phyloP scores from a whole-genome alignment of 2,888 invertebrate genomes.

The Drosophila phalerata region DNA sequence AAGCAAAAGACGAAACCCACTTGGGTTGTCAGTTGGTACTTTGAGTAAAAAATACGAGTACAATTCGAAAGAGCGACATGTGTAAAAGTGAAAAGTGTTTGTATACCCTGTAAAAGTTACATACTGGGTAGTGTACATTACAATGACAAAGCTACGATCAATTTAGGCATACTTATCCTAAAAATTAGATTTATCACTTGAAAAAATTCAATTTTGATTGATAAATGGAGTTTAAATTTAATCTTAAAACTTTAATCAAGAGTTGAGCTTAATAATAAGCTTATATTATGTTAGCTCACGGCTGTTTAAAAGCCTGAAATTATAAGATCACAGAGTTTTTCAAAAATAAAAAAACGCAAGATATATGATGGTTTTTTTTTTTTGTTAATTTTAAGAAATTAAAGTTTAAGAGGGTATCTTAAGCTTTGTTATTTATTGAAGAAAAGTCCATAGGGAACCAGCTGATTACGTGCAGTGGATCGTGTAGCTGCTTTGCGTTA shows the following conservation, averaged over 20 bases:
- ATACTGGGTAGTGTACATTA: neutral
- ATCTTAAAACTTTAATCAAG: neutral
- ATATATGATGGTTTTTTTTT: too few relatives aligned
- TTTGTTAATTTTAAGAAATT: too few relatives aligned
- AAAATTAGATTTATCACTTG: neutral
- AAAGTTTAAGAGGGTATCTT: neutral
- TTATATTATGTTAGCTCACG: neutral
- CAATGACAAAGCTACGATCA: neutral
- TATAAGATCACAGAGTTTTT: too few relatives aligned
- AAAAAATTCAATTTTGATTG: neutral
- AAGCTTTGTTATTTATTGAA: neutral
- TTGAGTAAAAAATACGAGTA: conserved; percentile 2
- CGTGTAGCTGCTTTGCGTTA: conserved; percentile 1
- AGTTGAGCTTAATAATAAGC: neutral
- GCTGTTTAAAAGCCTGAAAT: neutral
- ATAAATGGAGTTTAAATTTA: neutral
- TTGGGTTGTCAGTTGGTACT: conserved; percentile 19
- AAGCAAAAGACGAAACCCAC: conserved; percentile 32
- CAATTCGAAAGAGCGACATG: conserved; percentile 19
- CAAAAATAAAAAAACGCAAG: too few relatives aligned
- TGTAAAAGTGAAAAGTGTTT: conserved; percentile 57
- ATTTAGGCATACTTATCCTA: neutral
- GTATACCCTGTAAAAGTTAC: conserved; percentile 34
- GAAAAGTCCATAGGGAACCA: neutral
- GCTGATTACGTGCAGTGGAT: conserved; percentile 31